These are phyloP conservation scores for Stenurella melanura DNA, from an alignment of 2,888 invertebrate species.

Conservation along the genomic window DNA sequence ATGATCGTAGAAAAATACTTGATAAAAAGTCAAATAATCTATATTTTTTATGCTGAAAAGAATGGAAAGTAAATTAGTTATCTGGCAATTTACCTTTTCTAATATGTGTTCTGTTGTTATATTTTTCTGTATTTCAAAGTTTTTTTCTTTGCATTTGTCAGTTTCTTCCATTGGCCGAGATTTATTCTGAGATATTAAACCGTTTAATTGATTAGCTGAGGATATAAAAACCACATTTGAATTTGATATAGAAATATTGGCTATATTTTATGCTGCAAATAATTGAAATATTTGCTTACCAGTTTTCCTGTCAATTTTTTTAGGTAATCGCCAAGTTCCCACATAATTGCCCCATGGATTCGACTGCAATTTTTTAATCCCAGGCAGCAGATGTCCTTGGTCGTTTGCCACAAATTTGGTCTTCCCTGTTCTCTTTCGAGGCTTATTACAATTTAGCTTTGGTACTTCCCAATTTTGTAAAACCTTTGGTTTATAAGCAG, in stretches of 20 bases:
- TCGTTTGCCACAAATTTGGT: conserved; percentile 78
- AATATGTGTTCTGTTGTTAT: background rate
- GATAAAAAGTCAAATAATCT: too few relatives aligned
- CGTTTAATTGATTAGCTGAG: conserved; percentile 49
- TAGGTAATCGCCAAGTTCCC: conserved; percentile 63
- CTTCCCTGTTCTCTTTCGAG: conserved; percentile 73
- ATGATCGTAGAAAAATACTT: too few relatives aligned
- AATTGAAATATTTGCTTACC: conserved; percentile 51
- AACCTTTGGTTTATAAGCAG: conserved; percentile 77
- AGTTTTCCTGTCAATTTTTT: conserved; percentile 62
- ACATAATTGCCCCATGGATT: conserved; percentile 77
- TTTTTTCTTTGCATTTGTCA: background rate
- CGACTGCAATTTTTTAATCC: conserved; percentile 74
- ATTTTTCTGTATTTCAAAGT: background rate
- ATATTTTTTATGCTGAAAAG: too few relatives aligned
- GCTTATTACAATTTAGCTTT: conserved; percentile 77
- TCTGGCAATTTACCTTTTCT: background rate
- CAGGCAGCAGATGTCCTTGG: conserved; percentile 80
- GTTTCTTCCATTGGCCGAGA: background rate
- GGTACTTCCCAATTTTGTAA: conserved; percentile 82
- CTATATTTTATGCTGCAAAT: conserved; percentile 36
- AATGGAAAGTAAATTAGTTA: background rate
- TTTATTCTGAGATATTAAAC: conserved; percentile 29
- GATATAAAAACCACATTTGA: background rate
- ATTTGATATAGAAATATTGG: background rate